Base-by-base conservation (phyloP, 2,797 vertebrate genomes). In the Phataginus tetradactyla region DNA sequence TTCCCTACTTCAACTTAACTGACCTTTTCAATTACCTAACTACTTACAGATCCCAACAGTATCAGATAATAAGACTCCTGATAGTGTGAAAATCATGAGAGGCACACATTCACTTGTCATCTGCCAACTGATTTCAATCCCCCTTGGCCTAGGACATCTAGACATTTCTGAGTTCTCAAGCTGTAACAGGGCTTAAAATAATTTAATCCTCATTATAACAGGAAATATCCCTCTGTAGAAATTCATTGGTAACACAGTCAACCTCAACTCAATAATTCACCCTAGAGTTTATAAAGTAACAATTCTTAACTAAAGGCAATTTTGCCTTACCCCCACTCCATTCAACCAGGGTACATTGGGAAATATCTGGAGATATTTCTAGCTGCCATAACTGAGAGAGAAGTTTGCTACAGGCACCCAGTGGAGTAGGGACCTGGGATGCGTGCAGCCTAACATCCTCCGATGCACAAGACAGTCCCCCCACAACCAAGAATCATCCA, bases 1-100 rank as follows among this genome's bases (percentile, higher is more conserved):
- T 91, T 93, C 59, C 63, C 51, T 74, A 51, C 63, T 92, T 97
- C 91, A 90, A 81, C 27, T 86, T 84, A 95, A 95, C 59, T 89
- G 91, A 88, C 39, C 49, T 77, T 96, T 84, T 32, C 79, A 95
- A 90, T 81, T 77, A 78, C 29, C 34, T 78, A 95, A 59, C 51
- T 75, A 90, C 42, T 45, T 64, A 74, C 53, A 69, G 68, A 61
- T 88, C 66, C 63, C 64, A 90, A 85, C 17, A 83, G 37, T 77
- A 85, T 96, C 81, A 94, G 78, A 61, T 61, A 90, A 95, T 29
- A 77, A 94, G 42, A 37, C 23, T 83, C 72, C 53, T 0, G 14
- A 59, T 81, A 89, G 75, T 84, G 66, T 49, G 68, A 89, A 96
- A 83, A 93, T 86, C 74, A 75, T 7, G 4, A 69, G 88, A 91